Base-by-base conservation (phyloP, 1,140 invertebrate species). In the Temnothorax longispinosus region DNA sequence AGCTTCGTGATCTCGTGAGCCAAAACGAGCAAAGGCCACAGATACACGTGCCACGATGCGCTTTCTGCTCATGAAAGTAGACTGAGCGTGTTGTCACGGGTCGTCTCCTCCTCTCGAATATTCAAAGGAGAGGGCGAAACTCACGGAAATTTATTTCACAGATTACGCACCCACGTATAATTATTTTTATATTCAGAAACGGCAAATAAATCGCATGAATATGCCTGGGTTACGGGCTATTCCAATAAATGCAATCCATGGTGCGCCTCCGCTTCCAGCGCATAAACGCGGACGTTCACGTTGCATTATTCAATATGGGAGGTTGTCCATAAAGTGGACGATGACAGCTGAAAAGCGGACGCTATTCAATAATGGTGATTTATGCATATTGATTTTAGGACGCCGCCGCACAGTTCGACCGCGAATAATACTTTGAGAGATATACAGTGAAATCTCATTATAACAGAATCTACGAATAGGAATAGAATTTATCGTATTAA, bases 1-100 rank as follows among this genome's bases (percentile, higher is more conserved):
- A 76, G 58, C 87, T 85, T 92, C 91, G 90, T 92, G 91, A 93
- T 91, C 82, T 21, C 87, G 71, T 85, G 87, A 71, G 54, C 72
- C 74, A 82, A 90, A 91, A 89, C 60, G 85, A 92, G 74, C 75
- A 86, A 86, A 78, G 58, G n/a, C 56, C 27, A 8, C 50, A 80
- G 84, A 91, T 86, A 54, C 90, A 89, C 87, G 86, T 87, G 72
- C 75, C 76, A 8, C 38, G 87, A 92, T 91, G 67, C 87, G 77
- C 85, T 90, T 89, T 90, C 78, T 77, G 91, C 65, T 92, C 89
- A 90, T 92, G 89, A 92, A 92, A 87, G 84, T 65, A 87, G 85
- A 69, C 64, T 82, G 52, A 76, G 32, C 32, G 27, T 18, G 69
- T 52, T 54, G 85, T 54, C 50, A 64, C 32, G 21, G 52, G 27